phyloP scores from a whole-genome alignment of 2,888 invertebrate genomes.

The Mycalesis mineus region DNA sequence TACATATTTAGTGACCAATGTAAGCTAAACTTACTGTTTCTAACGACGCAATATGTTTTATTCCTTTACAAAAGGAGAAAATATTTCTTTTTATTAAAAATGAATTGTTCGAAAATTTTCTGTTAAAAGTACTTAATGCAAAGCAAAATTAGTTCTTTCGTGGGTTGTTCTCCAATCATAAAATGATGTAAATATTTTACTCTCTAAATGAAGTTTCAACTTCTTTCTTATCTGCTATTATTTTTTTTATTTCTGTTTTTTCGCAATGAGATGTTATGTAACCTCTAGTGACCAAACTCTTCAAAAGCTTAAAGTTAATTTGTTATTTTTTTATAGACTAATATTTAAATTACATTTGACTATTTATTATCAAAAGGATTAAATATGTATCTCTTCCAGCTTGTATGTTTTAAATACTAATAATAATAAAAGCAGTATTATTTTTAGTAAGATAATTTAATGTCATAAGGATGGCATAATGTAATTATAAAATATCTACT shows the following conservation, averaged over 20 bases:
- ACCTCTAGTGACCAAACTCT: too few species aligned
- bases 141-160: conserved; percentile 32
- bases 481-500: too few species aligned
- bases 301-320: too few species aligned
- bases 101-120: neutral
- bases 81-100: neutral
- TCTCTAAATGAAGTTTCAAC: neutral
- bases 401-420: too few species aligned
- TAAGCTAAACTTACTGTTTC: neutral
- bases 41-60: conserved; percentile 3
- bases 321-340: too few species aligned
- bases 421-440: too few species aligned
- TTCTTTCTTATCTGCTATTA: neutral
- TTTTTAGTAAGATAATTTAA: too few species aligned
- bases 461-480: too few species aligned
- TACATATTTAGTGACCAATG: neutral
- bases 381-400: too few species aligned
- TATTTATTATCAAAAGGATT: too few species aligned
- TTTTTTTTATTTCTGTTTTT: neutral
- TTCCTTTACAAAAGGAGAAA: conserved; percentile 21
- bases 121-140: conserved; percentile 36
- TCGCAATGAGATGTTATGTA: neutral
- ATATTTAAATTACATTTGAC: too few species aligned
- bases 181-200: conserved; percentile 15
- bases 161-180: conserved; percentile 4